A percentile compares a stretch with the other conserved stretches of the same genome.
Evolutionary conservation across 2,113 vertebrate genomes (phyloP).

Genomic region (Egretta garzetta): DNA sequence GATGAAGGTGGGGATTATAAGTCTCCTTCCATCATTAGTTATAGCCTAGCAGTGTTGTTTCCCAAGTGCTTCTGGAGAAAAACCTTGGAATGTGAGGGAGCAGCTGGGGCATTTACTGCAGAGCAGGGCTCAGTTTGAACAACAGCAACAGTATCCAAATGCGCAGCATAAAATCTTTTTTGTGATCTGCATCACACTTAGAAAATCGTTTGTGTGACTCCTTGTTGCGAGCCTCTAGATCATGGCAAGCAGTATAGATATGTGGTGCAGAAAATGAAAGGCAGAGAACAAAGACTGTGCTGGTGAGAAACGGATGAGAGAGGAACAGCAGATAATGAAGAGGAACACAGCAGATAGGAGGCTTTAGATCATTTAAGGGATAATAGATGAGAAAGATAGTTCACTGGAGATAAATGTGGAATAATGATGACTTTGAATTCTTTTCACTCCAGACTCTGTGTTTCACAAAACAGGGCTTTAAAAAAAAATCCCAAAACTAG

Average conservation of each 20-base stretch:
- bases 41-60: background rate
- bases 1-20: background rate
- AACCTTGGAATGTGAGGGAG: background rate
- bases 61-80: background rate
- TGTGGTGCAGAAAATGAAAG: slow-evolving; percentile 58
- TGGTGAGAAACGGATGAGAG: background rate
- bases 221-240: slow-evolving; percentile 23
- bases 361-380: slow-evolving; percentile 61
- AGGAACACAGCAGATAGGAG: slow-evolving; percentile 7
- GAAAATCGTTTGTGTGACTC: slow-evolving; percentile 44
- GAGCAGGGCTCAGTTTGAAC: slow-evolving; percentile 26
- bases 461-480: background rate
- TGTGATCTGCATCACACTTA: slow-evolving; percentile 4
- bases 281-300: slow-evolving; percentile 59
- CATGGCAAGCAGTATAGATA: slow-evolving; percentile 2
- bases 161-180: background rate
- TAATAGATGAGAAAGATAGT: slow-evolving; percentile 51
- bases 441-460: background rate
- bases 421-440: slow-evolving; percentile 49
- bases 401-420: slow-evolving; percentile 38
- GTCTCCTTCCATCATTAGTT: background rate
- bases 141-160: background rate
- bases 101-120: background rate
- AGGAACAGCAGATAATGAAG: slow-evolving; percentile 56
- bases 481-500: background rate